These are phyloP conservation scores for Pemphigus obesinymphae DNA, from an alignment of 1,140 invertebrate genomes.

Conservation along the genomic window DNA sequence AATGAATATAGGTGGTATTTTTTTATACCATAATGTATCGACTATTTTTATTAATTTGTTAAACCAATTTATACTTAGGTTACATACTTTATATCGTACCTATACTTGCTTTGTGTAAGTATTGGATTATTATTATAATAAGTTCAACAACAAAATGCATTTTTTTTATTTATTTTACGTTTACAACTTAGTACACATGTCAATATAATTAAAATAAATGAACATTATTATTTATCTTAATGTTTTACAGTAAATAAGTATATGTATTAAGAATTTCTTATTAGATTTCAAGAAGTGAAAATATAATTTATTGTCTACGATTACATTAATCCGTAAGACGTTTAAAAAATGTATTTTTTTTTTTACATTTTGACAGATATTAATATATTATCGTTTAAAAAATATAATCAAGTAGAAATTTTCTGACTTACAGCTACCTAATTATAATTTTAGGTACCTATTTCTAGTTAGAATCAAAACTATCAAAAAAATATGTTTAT, in stretches of 20 bases:
- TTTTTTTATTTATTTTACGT: too few species aligned
- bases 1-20: too few species aligned
- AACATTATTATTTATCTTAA: too few species aligned
- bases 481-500: not conserved
- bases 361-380: not conserved
- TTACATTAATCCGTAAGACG: not conserved
- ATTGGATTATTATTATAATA: too few species aligned
- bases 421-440: not conserved
- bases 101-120: too few species aligned
- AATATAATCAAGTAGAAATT: not conserved
- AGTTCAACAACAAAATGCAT: too few species aligned
- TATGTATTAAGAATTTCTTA: not conserved
- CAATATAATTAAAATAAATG: too few species aligned
- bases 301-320: not conserved
- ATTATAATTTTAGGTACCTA: not conserved
- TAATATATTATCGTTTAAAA: not conserved
- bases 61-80: too few species aligned
- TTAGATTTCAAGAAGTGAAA: not conserved
- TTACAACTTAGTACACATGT: too few species aligned
- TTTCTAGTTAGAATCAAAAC: not conserved
- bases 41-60: too few species aligned
- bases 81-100: too few species aligned
- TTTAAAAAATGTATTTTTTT: not conserved
- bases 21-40: too few species aligned
- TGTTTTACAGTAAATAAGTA: not conserved